Conservation (phyloP, 1,140 invertebrate genomes). For the Rhyacophila brunnea region DNA sequence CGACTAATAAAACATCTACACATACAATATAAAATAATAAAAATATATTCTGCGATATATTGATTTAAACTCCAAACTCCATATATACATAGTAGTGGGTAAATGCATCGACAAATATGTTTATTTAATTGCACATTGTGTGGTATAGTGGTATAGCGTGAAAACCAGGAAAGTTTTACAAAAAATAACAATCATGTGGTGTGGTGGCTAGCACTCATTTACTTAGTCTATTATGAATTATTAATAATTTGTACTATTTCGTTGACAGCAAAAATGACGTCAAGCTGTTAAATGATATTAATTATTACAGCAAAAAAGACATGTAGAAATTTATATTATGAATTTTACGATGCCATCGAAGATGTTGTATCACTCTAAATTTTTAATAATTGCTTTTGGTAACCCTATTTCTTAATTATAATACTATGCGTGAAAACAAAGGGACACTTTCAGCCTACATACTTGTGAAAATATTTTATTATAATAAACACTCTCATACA, state of each 20-base stretch:
- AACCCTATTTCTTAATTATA: not conserved
- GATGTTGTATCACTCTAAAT: not conserved
- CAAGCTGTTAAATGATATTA: conserved; percentile 15
- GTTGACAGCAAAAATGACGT: conserved; percentile 22
- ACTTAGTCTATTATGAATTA: conserved; percentile 29
- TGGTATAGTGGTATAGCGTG: conserved; percentile 22
- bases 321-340: conserved; percentile 9
- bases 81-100: conserved; percentile 15
- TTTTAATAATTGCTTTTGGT: not conserved
- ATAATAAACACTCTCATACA: no score
- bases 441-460: not conserved
- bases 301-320: not conserved
- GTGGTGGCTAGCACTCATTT: conserved; percentile 7
- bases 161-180: conserved; percentile 5
- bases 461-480: not conserved
- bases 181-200: not conserved
- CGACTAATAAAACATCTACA: not conserved
- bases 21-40: not conserved
- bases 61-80: not conserved
- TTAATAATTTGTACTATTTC: conserved; percentile 36
- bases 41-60: not conserved
- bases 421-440: conserved; percentile 4
- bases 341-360: conserved; percentile 1
- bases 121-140: conserved; percentile 31
- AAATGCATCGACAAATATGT: conserved; percentile 33